Conservation (phyloP, 2,888 invertebrate genomes). For the Sympetrum striolatum region DNA sequence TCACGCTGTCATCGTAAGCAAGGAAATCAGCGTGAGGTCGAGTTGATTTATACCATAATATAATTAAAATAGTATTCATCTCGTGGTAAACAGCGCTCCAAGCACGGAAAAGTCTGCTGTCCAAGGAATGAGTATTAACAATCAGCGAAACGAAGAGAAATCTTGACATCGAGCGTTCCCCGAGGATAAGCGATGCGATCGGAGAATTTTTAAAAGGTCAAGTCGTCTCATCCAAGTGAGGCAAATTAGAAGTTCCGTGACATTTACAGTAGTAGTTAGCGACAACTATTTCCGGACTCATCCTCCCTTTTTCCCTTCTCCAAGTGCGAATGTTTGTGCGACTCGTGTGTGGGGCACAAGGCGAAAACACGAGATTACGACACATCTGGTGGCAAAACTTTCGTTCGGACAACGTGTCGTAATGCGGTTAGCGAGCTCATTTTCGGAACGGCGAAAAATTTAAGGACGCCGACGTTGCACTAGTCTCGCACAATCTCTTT, state of each 20-base stretch:
- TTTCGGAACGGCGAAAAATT: background rate
- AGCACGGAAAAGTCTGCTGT: too few species aligned
- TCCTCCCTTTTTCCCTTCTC: background rate
- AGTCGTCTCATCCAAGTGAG: too few species aligned
- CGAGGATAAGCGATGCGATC: too few species aligned
- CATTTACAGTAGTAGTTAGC: background rate
- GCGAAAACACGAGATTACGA: slow-evolving; percentile 1
- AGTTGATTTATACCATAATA: too few species aligned
- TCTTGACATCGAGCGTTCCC: too few species aligned
- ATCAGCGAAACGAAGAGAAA: too few species aligned
- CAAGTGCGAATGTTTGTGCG: background rate
- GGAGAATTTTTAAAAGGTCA: too few species aligned
- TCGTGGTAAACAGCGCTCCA: too few species aligned
- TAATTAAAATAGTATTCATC: too few species aligned
- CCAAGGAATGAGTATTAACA: too few species aligned
- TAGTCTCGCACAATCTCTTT: background rate
- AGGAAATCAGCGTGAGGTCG: too few species aligned
- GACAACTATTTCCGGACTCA: background rate
- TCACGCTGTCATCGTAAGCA: too few species aligned
- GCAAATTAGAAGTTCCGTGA: background rate
- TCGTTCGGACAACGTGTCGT: slow-evolving; percentile 19
- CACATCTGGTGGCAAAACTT: slow-evolving; percentile 30
- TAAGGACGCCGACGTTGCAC: background rate
- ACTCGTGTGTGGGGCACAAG: background rate
- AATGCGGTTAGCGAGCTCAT: background rate